Conservation (phyloP, 2,113 vertebrate species). For the Poecilia latipinna region DNA sequence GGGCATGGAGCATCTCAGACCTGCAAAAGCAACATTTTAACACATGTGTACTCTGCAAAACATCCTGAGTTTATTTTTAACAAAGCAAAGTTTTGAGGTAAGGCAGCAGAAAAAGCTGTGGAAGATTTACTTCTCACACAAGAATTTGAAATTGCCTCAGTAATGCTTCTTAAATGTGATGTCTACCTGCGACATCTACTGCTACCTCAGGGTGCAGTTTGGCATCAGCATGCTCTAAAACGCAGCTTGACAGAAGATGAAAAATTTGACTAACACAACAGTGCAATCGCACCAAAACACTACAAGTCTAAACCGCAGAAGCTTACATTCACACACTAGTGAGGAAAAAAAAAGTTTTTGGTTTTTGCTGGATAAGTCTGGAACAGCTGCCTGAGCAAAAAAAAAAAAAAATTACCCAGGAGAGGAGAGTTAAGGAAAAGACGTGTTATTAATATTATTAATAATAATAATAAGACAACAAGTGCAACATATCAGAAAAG, state of each 20-base stretch:
- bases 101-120: background rate
- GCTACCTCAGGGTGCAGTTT: conserved; percentile 53
- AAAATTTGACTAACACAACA: conserved; percentile 52
- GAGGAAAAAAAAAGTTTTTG: conserved; percentile 26
- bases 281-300: conserved; percentile 38
- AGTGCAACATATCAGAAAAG: background rate
- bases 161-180: conserved; percentile 33
- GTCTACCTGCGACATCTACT: conserved; percentile 60
- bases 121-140: conserved; percentile 16
- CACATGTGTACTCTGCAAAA: conserved; percentile 16
- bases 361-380: conserved; percentile 7
- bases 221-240: conserved; percentile 36
- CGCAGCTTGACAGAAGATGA: conserved; percentile 42
- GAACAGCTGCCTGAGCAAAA: conserved; percentile 28
- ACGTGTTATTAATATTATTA: background rate
- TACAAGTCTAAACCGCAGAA: conserved; percentile 40
- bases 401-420: background rate
- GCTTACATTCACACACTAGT: conserved; percentile 37
- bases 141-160: background rate
- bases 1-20: conserved; percentile 81
- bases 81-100: too few relatives aligned
- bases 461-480: background rate
- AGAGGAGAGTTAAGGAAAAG: background rate
- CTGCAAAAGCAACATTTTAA: conserved; percentile 65
- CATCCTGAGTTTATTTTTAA: background rate